A percentile compares a stretch with the other conserved stretches of the same genome.
Evolutionary conservation across 1,140 invertebrate species (phyloP).

Genomic region (Euwallacea fornicatus): DNA sequence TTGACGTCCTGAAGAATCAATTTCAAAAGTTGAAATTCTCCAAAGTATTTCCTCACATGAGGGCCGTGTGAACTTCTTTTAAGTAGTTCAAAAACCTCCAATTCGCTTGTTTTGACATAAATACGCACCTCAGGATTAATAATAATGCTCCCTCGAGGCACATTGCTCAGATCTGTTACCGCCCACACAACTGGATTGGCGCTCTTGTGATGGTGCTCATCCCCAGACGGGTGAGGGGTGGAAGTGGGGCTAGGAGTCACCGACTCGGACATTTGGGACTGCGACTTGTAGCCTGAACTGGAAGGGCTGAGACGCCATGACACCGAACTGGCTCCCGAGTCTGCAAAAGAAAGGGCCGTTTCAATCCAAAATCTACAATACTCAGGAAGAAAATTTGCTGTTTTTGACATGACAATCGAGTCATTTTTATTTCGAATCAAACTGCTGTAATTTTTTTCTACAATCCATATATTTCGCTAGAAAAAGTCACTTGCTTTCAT

Average conservation of each 20-base stretch:
- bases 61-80: no score
- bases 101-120: background rate
- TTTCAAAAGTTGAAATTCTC: background rate
- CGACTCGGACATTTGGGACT: constrained; percentile 73
- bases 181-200: constrained; percentile 74
- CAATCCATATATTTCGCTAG: no score
- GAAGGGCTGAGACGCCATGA: constrained; percentile 77
- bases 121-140: constrained; percentile 75
- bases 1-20: no score
- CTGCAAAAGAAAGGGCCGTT: constrained; percentile 49
- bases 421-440: background rate
- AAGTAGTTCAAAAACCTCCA: background rate
- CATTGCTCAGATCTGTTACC: constrained; percentile 77
- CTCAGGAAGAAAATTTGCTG: background rate
- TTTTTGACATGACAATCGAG: background rate
- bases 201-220: constrained; percentile 35
- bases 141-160: constrained; percentile 81
- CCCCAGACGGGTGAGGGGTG: constrained; percentile 48
- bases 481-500: no score
- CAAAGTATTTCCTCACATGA: background rate
- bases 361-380: background rate
- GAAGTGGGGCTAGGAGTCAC: constrained; percentile 72
- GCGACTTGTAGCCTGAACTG: constrained; percentile 77
- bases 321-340: constrained; percentile 69
- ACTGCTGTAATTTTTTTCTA: no score